These are phyloP conservation scores for Laothoe populi DNA, from an alignment of 2,888 invertebrate genomes.

Conservation along the genomic window DNA sequence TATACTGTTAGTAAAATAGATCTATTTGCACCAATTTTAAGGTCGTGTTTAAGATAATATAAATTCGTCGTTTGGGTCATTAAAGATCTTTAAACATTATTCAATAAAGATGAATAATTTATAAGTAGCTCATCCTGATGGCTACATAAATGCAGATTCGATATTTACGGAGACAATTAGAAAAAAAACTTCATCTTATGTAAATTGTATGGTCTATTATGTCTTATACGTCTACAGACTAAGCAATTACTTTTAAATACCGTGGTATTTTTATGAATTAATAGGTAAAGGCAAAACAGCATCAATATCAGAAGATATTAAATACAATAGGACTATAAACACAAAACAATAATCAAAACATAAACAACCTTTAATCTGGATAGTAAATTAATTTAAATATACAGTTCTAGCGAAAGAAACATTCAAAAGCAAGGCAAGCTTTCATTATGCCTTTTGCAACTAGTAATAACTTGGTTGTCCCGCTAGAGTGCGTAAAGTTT, in stretches of 20 bases:
- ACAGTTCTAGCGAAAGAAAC: background rate
- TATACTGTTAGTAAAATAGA: background rate
- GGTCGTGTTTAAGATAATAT: no score
- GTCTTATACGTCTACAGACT: no score
- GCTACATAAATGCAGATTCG: no score
- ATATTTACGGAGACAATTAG: no score
- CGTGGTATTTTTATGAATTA: no score
- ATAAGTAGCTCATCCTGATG: no score
- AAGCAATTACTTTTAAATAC: no score
- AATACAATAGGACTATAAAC: background rate
- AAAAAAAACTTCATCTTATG: no score
- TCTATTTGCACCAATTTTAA: no score
- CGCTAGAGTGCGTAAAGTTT: background rate
- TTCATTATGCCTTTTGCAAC: slow-evolving; percentile 2
- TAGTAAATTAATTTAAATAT: background rate
- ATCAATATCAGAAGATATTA: background rate
- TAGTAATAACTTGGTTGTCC: background rate
- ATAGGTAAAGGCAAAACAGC: background rate
- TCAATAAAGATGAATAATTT: background rate
- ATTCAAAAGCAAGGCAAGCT: no score
- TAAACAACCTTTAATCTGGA: background rate
- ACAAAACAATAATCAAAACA: background rate
- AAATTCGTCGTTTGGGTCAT: no score
- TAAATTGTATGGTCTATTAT: no score
- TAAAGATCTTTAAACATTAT: background rate